Percentiles rank a stretch among this genome's conserved stretches.
Conservation (phyloP, 2,797 vertebrate genomes). For the Acanthurus leucopareius region DNA sequence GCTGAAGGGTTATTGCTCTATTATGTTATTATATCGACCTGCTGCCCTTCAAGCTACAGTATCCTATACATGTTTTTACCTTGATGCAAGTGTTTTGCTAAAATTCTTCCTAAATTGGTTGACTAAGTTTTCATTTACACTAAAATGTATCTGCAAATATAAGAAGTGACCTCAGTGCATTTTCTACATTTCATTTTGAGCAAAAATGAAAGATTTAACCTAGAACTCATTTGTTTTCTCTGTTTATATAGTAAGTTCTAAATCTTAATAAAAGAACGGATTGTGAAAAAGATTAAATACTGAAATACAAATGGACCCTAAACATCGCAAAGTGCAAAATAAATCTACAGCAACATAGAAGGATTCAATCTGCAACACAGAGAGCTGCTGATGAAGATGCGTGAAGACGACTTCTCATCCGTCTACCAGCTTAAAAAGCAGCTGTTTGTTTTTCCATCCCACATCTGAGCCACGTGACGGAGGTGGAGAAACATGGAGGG, state of each 20-base stretch:
- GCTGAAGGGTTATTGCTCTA: not conserved
- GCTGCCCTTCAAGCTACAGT: not conserved
- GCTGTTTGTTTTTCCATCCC: conserved; percentile 43
- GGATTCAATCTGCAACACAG: not conserved
- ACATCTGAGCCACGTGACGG: conserved; percentile 43
- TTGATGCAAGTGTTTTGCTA: not conserved
- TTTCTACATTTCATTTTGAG: too few relatives aligned
- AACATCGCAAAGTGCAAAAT: not conserved
- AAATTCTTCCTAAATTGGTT: not conserved
- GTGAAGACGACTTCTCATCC: conserved; percentile 21
- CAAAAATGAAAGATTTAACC: not conserved
- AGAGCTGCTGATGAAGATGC: conserved; percentile 1
- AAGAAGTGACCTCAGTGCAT: not conserved
- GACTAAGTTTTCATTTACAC: not conserved
- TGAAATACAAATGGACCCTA: not conserved
- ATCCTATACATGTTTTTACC: not conserved
- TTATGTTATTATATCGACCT: not conserved
- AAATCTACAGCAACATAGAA: not conserved
- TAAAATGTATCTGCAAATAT: not conserved
- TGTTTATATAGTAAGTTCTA: not conserved
- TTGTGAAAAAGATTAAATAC: not conserved
- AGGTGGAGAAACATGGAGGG: conserved; percentile 15
- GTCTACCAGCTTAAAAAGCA: conserved; percentile 34
- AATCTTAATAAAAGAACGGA: not conserved
- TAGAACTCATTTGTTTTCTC: not conserved